These are phyloP conservation scores for Sarcophaga peregrina DNA, from an alignment of 1,140 invertebrate species.

Conservation along the genomic window DNA sequence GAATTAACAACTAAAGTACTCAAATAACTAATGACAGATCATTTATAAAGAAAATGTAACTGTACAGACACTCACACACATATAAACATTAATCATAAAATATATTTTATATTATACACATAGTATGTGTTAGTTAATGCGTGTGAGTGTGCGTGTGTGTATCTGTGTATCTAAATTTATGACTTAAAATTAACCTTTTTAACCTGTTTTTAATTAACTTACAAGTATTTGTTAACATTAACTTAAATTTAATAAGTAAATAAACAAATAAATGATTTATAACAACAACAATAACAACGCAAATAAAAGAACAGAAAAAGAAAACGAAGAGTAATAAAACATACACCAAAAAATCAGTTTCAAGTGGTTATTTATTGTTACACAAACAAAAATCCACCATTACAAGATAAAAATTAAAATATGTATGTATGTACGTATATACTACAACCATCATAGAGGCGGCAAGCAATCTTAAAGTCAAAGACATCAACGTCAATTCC, in stretches of 20 bases:
- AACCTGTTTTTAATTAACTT: constrained; percentile 41
- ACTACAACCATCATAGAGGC: no score
- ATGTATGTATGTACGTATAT: no score
- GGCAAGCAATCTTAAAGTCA: no score
- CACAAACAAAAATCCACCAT: background rate
- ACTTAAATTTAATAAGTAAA: background rate
- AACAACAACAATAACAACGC: background rate
- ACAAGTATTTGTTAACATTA: background rate
- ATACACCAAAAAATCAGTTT: background rate
- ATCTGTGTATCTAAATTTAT: background rate
- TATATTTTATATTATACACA: background rate
- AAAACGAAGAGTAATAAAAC: background rate
- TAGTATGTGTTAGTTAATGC: background rate
- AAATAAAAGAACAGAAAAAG: background rate
- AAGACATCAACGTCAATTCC: no score
- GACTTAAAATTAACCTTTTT: constrained; percentile 31
- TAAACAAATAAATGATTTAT: no score
- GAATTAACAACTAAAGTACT: constrained; percentile 37
- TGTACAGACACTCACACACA: no score
- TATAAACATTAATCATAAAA: constrained; percentile 16
- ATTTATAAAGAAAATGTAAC: constrained; percentile 3
- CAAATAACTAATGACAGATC: constrained; percentile 35
- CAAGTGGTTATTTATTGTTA: constrained; percentile 35
- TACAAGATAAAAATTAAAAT: background rate
- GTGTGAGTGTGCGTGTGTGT: background rate